Percentiles rank a stretch among this genome's conserved stretches.
Evolutionary conservation across 2,888 invertebrate species (phyloP).

Genomic region (Trichopoda pennipes): DNA sequence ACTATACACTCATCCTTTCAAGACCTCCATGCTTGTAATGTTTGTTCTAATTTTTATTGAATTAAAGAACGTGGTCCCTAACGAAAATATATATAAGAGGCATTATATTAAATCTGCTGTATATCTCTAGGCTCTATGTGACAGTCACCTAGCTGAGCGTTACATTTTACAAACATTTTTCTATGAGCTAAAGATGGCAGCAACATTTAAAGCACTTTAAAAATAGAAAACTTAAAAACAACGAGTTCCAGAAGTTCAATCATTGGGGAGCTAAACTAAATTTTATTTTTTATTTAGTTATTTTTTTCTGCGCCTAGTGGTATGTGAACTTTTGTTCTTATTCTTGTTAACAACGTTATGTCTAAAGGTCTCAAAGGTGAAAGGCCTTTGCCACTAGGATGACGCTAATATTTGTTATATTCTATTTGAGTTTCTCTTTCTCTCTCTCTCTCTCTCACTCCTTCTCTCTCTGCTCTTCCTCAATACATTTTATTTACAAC

Average conservation of each 20-base stretch:
- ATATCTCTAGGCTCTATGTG: slow-evolving; percentile 9
- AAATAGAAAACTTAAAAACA: neutral
- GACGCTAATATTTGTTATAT: slow-evolving; percentile 56
- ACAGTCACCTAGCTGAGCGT: neutral
- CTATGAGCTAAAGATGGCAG: neutral
- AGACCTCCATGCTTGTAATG: too few species aligned
- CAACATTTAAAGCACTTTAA: neutral
- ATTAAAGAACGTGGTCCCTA: too few species aligned
- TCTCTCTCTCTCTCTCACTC: neutral
- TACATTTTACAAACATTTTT: slow-evolving; percentile 27
- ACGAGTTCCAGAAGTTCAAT: slow-evolving; percentile 19
- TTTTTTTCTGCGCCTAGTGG: neutral
- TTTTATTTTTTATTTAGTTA: neutral
- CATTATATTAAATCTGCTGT: neutral
- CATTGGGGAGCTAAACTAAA: slow-evolving; percentile 22
- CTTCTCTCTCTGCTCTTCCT: neutral
- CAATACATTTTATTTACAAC: slow-evolving; percentile 49
- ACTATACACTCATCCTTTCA: too few species aligned
- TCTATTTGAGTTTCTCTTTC: slow-evolving; percentile 16
- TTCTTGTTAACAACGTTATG: slow-evolving; percentile 40
- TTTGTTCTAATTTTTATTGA: too few species aligned
- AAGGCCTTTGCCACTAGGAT: slow-evolving; percentile 67
- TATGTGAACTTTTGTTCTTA: neutral
- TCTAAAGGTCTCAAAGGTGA: slow-evolving; percentile 65
- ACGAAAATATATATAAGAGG: too few species aligned